Percentiles rank a stretch among this genome's conserved stretches.
Conservation (phyloP, 1,140 invertebrate genomes). For the Trichonephila inaurata region DNA sequence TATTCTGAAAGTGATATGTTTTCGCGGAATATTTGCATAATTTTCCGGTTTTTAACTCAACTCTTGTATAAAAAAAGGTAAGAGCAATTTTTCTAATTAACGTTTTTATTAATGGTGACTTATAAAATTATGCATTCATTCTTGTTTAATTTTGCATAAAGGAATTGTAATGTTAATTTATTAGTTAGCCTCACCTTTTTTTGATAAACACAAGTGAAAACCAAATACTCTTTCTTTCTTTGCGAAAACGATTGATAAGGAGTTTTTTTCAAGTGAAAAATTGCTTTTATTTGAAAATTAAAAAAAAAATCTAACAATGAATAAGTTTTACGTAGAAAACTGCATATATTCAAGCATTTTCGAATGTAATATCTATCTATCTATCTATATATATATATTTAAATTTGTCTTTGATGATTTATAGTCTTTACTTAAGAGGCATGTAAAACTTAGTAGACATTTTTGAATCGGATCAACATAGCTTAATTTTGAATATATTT, state of each 20-base stretch:
- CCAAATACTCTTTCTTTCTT: background rate
- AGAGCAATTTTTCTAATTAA: constrained; percentile 16
- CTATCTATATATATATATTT: no score
- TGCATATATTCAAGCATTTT: no score
- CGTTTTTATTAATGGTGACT: constrained; percentile 2
- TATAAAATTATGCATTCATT: background rate
- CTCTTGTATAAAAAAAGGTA: background rate
- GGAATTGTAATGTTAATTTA: background rate
- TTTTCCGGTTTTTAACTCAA: constrained; percentile 3
- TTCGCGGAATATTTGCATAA: background rate
- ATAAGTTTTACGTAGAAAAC: no score
- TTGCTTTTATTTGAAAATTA: no score
- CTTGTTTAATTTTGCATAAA: background rate
- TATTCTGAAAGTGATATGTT: constrained; percentile 27
- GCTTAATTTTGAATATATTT: no score
- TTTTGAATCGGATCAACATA: no score
- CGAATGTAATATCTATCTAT: no score
- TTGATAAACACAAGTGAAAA: background rate
- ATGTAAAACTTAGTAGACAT: no score
- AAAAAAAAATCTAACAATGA: no score
- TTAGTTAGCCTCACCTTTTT: background rate
- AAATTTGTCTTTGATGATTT: no score
- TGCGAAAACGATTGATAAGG: background rate
- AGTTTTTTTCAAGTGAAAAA: no score
- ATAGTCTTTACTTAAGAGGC: no score